phyloP scores from a whole-genome alignment of 2,797 vertebrate species.

The Kryptopterus vitreolus region DNA sequence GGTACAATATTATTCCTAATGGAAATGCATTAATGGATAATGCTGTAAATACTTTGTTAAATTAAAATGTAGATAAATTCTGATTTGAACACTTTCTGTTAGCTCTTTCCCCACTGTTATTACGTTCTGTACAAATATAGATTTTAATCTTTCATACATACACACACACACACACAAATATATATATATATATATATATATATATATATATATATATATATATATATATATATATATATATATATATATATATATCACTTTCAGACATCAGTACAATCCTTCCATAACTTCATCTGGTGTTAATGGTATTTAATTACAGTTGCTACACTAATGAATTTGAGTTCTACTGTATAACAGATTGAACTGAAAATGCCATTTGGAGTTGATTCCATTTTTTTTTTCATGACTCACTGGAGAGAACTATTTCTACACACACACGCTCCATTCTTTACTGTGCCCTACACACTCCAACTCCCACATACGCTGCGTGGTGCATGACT shows the following conservation, averaged over 20 bases:
- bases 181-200: too few relatives aligned
- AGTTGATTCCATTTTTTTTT: constrained; percentile 45
- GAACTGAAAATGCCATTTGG: constrained; percentile 33
- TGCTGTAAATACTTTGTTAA: background rate
- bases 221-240: too few relatives aligned
- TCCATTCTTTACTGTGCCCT: constrained; percentile 47
- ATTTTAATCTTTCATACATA: too few relatives aligned
- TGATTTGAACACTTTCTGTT: background rate
- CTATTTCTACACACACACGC: constrained; percentile 48
- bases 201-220: too few relatives aligned
- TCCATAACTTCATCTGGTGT: background rate
- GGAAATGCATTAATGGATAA: background rate
- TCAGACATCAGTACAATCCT: background rate
- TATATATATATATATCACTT: background rate
- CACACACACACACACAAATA: too few relatives aligned
- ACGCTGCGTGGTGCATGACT: constrained; percentile 49
- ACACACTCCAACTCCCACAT: constrained; percentile 55
- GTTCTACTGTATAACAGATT: constrained; percentile 52
- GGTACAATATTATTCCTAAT: too few relatives aligned
- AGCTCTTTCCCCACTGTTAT: background rate
- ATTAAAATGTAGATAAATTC: background rate
- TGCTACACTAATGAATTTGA: constrained; percentile 32
- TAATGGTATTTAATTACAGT: constrained; percentile 22
- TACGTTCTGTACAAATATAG: too few relatives aligned
- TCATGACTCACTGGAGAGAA: constrained; percentile 50